Conservation (phyloP, 2,797 vertebrate species). For the Acipenser transmontanus region DNA sequence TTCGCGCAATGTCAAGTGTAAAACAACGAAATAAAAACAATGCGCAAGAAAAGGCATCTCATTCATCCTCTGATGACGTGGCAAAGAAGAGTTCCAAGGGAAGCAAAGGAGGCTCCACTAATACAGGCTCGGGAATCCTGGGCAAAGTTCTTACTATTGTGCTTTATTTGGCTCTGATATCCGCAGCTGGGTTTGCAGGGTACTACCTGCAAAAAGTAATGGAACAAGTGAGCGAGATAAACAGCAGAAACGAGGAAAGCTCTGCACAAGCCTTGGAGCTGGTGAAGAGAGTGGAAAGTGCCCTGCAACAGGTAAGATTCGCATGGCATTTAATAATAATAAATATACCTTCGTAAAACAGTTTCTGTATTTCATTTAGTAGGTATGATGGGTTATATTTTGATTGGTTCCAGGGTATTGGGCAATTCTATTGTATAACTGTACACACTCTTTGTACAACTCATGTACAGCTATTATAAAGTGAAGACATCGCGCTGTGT, state of each 20-base stretch:
- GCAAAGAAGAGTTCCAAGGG: constrained; percentile 46
- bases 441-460: too few species aligned
- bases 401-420: too few species aligned
- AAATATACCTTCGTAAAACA: too few species aligned
- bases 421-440: too few species aligned
- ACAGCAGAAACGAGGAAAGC: constrained; percentile 35
- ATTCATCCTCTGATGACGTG: constrained; percentile 40
- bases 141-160: constrained; percentile 26
- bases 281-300: constrained; percentile 40
- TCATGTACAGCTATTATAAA: too few species aligned
- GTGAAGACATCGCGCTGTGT: too few species aligned
- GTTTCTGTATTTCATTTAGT: too few species aligned
- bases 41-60: constrained; percentile 37
- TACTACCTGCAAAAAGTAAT: constrained; percentile 52
- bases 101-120: constrained; percentile 29
- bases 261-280: constrained; percentile 35
- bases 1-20: constrained; percentile 42
- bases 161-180: constrained; percentile 46
- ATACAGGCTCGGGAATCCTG: constrained; percentile 5
- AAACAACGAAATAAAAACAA: constrained; percentile 55
- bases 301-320: constrained; percentile 56
- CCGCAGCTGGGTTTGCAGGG: constrained; percentile 48
- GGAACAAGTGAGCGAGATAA: constrained; percentile 45
- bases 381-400: too few species aligned
- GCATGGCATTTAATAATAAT: constrained; percentile 3